A percentile compares a stretch with the other conserved stretches of the same genome.
Evolutionary conservation across 1,140 invertebrate species (phyloP).

Genomic region (Listronotus bonariensis): DNA sequence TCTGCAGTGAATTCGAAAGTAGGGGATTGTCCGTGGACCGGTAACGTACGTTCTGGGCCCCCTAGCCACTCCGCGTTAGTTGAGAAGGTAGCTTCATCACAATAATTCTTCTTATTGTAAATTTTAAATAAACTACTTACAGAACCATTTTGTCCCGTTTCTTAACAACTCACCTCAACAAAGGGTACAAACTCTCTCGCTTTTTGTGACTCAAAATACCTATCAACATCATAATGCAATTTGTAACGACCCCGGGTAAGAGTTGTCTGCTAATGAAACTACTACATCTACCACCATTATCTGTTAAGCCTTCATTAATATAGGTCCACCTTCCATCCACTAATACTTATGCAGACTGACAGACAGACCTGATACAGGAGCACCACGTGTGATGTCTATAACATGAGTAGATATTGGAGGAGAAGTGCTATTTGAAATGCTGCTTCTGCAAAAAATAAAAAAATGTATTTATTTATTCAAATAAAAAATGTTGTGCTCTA

Average conservation of each 20-base stretch:
- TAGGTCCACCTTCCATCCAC: constrained; percentile 66
- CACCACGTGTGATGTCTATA: constrained; percentile 68
- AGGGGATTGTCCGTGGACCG: no score
- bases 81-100: no score
- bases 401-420: constrained; percentile 65
- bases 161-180: constrained; percentile 65
- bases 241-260: constrained; percentile 73
- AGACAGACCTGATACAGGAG: constrained; percentile 61
- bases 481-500: no score
- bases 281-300: constrained; percentile 67
- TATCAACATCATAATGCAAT: constrained; percentile 73
- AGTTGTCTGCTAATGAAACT: constrained; percentile 66
- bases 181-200: constrained; percentile 69
- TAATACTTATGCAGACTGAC: constrained; percentile 65
- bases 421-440: constrained; percentile 7
- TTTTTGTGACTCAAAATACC: constrained; percentile 65
- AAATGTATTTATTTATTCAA: no score
- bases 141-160: no score
- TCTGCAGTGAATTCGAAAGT: no score
- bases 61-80: no score
- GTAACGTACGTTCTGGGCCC: no score
- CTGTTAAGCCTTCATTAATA: constrained; percentile 68
- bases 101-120: no score
- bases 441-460: constrained; percentile 7
- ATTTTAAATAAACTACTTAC: no score